phyloP scores from a whole-genome alignment of 1,140 invertebrate genomes.

The Himalopsyche phryganea region DNA sequence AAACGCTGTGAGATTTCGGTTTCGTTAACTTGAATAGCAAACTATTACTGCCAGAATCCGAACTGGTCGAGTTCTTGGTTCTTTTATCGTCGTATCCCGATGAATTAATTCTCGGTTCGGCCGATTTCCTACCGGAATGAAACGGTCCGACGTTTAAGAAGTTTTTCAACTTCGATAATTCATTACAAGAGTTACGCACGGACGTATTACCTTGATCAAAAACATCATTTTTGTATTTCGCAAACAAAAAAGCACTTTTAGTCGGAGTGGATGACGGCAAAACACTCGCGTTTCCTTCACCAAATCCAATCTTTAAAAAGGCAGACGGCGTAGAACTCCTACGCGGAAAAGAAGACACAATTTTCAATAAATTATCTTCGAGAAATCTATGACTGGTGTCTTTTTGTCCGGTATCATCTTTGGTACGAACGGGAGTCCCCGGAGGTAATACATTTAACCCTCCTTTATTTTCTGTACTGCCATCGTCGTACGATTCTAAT shows the following conservation, averaged over 20 bases:
- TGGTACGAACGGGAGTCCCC: no score
- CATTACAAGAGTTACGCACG: conserved; percentile 6
- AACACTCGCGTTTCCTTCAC: conserved; percentile 5
- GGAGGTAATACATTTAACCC: no score
- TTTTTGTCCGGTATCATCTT: background rate
- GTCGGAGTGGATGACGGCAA: background rate
- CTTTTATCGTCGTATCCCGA: no score
- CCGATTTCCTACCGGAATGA: conserved; percentile 25
- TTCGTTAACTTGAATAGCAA: no score
- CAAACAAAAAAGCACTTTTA: background rate
- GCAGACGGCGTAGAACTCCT: conserved; percentile 42
- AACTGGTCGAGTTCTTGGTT: no score
- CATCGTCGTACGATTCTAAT: no score
- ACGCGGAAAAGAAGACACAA: conserved; percentile 37
- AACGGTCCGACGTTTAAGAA: background rate
- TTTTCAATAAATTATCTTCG: conserved; percentile 39
- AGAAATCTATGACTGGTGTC: conserved; percentile 24
- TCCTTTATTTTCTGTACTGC: no score
- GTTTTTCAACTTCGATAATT: conserved; percentile 4
- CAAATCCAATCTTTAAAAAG: conserved; percentile 19
- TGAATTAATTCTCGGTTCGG: conserved; percentile 20
- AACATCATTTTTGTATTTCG: conserved; percentile 6
- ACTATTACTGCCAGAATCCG: no score
- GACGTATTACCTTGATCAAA: background rate
- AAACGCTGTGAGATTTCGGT: no score